A percentile compares a stretch with the other conserved stretches of the same genome.
Evolutionary conservation across 2,888 invertebrate genomes (phyloP).

Genomic region (Troides helena): DNA sequence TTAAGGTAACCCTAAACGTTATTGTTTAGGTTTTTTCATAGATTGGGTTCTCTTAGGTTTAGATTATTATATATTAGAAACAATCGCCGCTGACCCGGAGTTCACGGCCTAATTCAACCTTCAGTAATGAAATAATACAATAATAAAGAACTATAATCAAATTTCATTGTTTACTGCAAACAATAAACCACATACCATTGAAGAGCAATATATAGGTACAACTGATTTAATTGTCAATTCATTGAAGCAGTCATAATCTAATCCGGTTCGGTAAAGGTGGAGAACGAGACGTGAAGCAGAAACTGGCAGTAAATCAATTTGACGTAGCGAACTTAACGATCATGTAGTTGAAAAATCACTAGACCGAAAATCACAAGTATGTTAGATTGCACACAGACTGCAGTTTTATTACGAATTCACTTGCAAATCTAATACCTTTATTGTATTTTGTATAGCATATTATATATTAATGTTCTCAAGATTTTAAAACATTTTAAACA

Average conservation of each 20-base stretch:
- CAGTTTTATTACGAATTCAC: not conserved
- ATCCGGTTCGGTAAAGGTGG: slow-evolving; percentile 2
- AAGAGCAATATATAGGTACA: not conserved
- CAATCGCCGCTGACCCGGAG: no score
- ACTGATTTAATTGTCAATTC: slow-evolving; percentile 5
- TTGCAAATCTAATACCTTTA: not conserved
- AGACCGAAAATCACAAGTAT: slow-evolving; percentile 27
- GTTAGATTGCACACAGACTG: slow-evolving; percentile 21
- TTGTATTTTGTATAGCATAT: not conserved
- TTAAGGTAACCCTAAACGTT: no score
- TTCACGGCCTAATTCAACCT: no score
- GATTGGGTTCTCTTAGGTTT: no score
- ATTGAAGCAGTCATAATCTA: slow-evolving; percentile 10
- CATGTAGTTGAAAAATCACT: slow-evolving; percentile 30
- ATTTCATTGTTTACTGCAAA: no score
- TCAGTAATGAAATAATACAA: no score
- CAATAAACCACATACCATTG: not conserved
- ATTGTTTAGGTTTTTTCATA: no score
- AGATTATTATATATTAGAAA: no score
- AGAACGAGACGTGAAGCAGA: slow-evolving; percentile 14
- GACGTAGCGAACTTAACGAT: slow-evolving; percentile 30
- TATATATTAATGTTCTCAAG: not conserved
- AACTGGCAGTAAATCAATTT: slow-evolving; percentile 28
- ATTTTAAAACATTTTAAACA: no score
- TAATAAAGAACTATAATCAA: no score